These are phyloP conservation scores for Bolborhynchus lineola DNA, from an alignment of 2,113 vertebrate genomes.

Conservation along the genomic window DNA sequence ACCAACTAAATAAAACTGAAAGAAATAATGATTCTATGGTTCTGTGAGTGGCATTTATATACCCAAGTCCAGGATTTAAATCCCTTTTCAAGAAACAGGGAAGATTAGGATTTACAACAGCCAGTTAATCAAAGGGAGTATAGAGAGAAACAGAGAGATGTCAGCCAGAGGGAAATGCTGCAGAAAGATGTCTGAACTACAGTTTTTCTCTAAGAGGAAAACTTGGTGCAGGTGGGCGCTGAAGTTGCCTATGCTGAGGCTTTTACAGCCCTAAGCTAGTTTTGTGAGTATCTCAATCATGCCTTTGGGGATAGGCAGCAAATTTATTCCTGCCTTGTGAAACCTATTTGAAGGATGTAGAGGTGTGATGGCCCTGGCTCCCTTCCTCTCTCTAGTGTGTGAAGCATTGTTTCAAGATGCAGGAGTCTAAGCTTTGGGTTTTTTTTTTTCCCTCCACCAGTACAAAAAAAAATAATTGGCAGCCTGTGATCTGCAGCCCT, in stretches of 20 bases:
- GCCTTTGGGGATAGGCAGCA: background rate
- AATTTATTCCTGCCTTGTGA: background rate
- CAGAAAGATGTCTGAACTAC: background rate
- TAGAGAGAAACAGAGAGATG: background rate
- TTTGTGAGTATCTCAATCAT: background rate
- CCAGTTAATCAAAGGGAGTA: background rate
- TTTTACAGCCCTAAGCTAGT: background rate
- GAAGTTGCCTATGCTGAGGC: background rate
- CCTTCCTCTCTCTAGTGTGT: background rate
- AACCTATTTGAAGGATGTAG: background rate
- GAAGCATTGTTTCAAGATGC: background rate
- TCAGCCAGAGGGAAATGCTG: background rate
- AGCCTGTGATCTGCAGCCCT: background rate
- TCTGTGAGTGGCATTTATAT: background rate
- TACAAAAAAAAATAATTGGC: background rate
- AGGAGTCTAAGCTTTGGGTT: background rate
- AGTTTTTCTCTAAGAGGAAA: background rate
- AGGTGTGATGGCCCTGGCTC: background rate
- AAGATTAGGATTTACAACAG: background rate
- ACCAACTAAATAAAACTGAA: background rate
- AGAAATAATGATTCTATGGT: background rate
- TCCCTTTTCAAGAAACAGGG: background rate
- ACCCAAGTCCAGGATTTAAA: background rate
- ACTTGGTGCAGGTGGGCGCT: accelerated
- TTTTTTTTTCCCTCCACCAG: background rate